These are phyloP conservation scores for Sceliomorpha sp. DNA, from an alignment of 2,888 invertebrate genomes.

Conservation along the genomic window DNA sequence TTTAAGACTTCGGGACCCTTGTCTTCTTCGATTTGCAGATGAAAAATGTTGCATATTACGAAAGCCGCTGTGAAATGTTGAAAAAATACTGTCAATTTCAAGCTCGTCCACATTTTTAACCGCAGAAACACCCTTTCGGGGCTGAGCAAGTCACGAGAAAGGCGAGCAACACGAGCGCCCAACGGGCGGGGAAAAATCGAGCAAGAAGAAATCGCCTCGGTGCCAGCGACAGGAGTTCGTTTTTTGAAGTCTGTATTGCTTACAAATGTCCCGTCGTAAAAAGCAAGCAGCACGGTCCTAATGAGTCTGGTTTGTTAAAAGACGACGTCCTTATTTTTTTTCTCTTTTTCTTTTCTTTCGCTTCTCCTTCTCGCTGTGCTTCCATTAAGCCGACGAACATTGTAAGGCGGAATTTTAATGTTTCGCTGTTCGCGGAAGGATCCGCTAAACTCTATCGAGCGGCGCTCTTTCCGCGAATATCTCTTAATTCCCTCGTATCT, in stretches of 20 bases:
- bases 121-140: conserved; percentile 33
- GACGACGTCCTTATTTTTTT: conserved; percentile 59
- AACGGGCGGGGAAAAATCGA: conserved; percentile 35
- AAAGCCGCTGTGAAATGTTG: too few relatives aligned
- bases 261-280: conserved; percentile 80
- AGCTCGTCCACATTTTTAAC: too few relatives aligned
- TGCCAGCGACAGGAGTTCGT: conserved; percentile 56
- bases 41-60: too few relatives aligned
- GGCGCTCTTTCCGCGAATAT: conserved; percentile 48
- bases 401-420: conserved; percentile 70
- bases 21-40: too few relatives aligned
- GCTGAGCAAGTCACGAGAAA: conserved; percentile 22
- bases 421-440: conserved; percentile 62
- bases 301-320: conserved; percentile 80
- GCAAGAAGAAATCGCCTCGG: conserved; percentile 31
- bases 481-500: conserved; percentile 29
- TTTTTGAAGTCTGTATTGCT: conserved; percentile 75
- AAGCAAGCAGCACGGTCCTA: conserved; percentile 73
- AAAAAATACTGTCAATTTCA: too few relatives aligned
- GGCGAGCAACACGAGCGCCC: conserved; percentile 24
- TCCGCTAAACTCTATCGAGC: conserved; percentile 44
- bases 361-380: conserved; percentile 53
- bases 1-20: too few relatives aligned
- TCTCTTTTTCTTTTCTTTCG: conserved; percentile 59
- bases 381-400: conserved; percentile 68